Conservation (phyloP, 2,888 invertebrate genomes). For the Odontothrips loti region DNA sequence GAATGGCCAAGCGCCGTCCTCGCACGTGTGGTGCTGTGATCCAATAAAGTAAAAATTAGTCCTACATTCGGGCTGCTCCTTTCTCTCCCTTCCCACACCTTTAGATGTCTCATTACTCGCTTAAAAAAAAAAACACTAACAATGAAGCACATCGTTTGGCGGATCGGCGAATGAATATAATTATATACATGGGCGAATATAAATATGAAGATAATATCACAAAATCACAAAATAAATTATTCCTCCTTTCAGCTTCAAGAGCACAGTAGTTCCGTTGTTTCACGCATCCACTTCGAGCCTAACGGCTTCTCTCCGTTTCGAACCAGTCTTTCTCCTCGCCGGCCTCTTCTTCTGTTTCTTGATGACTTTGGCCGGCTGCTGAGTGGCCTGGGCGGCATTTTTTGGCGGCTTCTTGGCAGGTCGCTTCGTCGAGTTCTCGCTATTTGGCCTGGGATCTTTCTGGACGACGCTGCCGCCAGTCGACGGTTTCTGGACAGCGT, state of each 20-base stretch:
- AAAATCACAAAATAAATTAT: not conserved
- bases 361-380: not conserved
- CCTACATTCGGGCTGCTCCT: not conserved
- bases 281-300: too few species aligned
- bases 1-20: not conserved
- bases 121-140: too few species aligned
- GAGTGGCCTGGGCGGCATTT: not conserved
- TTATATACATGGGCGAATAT: not conserved
- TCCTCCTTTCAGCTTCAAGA: too few species aligned
- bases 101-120: not conserved
- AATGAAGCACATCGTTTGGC: not conserved
- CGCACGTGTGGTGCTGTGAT: not conserved
- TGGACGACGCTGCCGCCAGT: not conserved
- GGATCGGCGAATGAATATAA: not conserved
- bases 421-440: not conserved
- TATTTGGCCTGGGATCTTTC: not conserved
- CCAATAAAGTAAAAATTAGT: not conserved
- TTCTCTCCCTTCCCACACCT: not conserved
- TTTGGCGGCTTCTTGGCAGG: not conserved
- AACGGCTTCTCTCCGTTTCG: not conserved
- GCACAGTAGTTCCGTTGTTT: too few species aligned
- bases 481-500: not conserved
- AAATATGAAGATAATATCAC: not conserved
- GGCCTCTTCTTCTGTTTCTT: conserved; percentile 14
- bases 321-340: conserved; percentile 5